These are phyloP conservation scores for Lineus longissimus DNA, from an alignment of 1,140 invertebrate genomes.

Conservation along the genomic window DNA sequence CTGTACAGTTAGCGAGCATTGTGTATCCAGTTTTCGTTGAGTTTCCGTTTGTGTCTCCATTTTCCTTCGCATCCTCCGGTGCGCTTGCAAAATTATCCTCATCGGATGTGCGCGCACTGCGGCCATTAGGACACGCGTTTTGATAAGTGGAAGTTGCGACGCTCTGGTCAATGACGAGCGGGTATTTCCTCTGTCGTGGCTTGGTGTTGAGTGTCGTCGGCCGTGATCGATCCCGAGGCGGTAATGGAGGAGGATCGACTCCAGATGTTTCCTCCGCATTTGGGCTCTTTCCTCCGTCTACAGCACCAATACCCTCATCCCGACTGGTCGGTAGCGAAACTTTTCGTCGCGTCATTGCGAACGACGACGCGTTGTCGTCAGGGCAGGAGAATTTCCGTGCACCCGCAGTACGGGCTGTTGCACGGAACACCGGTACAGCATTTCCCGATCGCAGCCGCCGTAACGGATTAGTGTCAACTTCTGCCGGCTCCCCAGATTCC, in stretches of 20 bases:
- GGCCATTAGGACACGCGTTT: neutral
- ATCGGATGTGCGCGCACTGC: neutral
- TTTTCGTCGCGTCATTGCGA: neutral
- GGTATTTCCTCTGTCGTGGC: slow-evolving; percentile 79
- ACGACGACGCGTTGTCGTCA: no score
- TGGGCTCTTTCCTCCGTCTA: slow-evolving; percentile 10
- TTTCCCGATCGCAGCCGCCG: slow-evolving; percentile 64
- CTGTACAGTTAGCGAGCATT: slow-evolving; percentile 24
- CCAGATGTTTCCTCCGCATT: slow-evolving; percentile 8
- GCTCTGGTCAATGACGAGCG: slow-evolving; percentile 62
- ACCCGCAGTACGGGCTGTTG: slow-evolving; percentile 14
- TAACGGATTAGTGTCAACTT: slow-evolving; percentile 65
- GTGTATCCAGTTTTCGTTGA: neutral
- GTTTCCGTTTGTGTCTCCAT: neutral
- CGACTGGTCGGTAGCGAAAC: neutral
- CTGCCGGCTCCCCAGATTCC: slow-evolving; percentile 22
- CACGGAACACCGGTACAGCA: slow-evolving; percentile 59
- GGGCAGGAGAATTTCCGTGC: neutral
- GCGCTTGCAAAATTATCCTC: neutral
- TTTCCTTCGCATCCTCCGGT: neutral
- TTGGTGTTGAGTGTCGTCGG: slow-evolving; percentile 60
- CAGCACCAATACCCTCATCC: neutral
- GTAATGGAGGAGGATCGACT: slow-evolving; percentile 62
- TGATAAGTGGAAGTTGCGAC: neutral
- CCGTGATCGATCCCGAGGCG: slow-evolving; percentile 74